phyloP scores from a whole-genome alignment of 2,888 invertebrate genomes.

The Zeuzera pyrina region DNA sequence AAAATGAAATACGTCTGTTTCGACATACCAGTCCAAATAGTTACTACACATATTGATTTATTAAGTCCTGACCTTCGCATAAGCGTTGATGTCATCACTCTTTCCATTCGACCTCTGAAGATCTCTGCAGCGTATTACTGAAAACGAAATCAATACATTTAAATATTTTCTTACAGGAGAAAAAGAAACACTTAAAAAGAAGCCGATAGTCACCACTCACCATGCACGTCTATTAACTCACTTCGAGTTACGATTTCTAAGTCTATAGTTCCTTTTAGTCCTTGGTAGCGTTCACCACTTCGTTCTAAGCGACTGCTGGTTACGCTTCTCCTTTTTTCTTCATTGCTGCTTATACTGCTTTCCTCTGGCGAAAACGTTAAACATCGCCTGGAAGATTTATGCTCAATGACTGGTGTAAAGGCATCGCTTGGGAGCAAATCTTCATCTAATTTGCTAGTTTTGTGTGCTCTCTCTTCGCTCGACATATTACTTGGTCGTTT shows the following conservation, averaged over 20 bases:
- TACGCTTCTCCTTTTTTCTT: slow-evolving; percentile 68
- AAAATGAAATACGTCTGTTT: no score
- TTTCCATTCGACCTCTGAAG: slow-evolving; percentile 78
- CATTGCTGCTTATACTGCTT: slow-evolving; percentile 60
- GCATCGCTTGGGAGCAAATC: slow-evolving; percentile 47
- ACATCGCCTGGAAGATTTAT: slow-evolving; percentile 69
- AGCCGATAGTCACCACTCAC: slow-evolving; percentile 75
- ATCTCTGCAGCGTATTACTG: slow-evolving; percentile 86
- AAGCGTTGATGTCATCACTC: slow-evolving; percentile 80
- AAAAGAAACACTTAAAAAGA: slow-evolving; percentile 19
- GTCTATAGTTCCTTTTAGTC: slow-evolving; percentile 74
- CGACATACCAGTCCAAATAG: no score
- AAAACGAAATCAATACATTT: slow-evolving; percentile 32
- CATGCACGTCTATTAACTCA: slow-evolving; percentile 77
- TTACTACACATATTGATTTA: no score
- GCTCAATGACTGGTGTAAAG: slow-evolving; percentile 60
- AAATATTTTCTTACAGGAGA: slow-evolving; percentile 8
- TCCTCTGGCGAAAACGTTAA: slow-evolving; percentile 74
- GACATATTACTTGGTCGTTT: slow-evolving; percentile 54
- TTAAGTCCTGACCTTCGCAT: slow-evolving; percentile 78
- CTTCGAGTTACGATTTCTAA: slow-evolving; percentile 73
- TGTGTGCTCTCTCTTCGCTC: slow-evolving; percentile 59
- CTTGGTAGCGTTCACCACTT: slow-evolving; percentile 46
- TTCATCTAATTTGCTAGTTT: slow-evolving; percentile 66
- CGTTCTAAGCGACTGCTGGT: slow-evolving; percentile 58